Conservation (phyloP, 2,113 vertebrate species). For the Nerophis lumbriciformis region DNA sequence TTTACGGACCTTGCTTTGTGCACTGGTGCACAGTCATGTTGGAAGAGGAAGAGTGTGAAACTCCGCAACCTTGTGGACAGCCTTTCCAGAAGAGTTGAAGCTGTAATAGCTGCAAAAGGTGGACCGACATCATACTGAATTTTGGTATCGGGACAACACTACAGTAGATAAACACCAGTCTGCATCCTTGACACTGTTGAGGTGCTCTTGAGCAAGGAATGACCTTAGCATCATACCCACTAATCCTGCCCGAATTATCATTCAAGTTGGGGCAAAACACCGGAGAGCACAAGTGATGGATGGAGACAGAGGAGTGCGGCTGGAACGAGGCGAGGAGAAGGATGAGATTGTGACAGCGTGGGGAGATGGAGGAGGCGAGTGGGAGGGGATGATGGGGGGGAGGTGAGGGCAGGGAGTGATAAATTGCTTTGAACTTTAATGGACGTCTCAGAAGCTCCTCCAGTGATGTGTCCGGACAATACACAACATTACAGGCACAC, state of each 20-base stretch:
- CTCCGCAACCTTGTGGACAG: no score
- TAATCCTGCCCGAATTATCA: slow-evolving; percentile 53
- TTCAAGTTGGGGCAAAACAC: slow-evolving; percentile 17
- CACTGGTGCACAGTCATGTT: no score
- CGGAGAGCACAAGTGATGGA: slow-evolving; percentile 28
- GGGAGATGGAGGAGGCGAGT: slow-evolving; percentile 31
- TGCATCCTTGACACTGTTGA: no score
- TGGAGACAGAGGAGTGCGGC: slow-evolving; percentile 38
- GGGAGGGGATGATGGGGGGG: slow-evolving; percentile 39
- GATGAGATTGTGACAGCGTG: slow-evolving; percentile 48
- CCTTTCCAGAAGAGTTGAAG: no score
- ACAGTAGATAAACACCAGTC: no score
- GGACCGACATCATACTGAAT: no score
- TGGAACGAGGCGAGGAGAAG: slow-evolving; percentile 37
- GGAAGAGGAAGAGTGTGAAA: no score
- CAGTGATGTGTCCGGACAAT: slow-evolving; percentile 69
- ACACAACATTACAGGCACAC: slow-evolving; percentile 66
- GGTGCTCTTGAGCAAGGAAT: no score
- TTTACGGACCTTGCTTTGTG: no score
- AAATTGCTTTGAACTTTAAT: slow-evolving; percentile 73
- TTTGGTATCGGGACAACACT: no score
- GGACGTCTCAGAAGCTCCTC: slow-evolving; percentile 64
- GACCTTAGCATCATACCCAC: slow-evolving; percentile 11
- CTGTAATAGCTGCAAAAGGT: no score
- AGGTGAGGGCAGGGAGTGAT: slow-evolving; percentile 49